Conservation (phyloP, 2,888 invertebrate genomes). For the Ectobius pallidus region DNA sequence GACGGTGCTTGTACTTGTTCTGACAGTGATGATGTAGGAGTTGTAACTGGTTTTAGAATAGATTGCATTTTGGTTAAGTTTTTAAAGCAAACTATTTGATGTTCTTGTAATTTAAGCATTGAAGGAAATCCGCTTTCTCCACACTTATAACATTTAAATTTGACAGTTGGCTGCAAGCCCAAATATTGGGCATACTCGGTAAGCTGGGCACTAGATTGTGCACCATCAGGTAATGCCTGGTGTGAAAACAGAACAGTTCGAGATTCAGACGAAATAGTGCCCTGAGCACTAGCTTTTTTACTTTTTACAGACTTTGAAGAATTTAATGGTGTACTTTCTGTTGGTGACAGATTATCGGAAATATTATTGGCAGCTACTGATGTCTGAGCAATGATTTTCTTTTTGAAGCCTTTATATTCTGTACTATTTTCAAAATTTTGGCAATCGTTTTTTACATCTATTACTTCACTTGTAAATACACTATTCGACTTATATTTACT, state of each 20-base stretch:
- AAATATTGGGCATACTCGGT: conserved; percentile 74
- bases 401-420: conserved; percentile 38
- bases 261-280: neutral
- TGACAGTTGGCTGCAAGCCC: conserved; percentile 72
- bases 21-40: conserved; percentile 55
- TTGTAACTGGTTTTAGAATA: conserved; percentile 55
- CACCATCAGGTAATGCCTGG: conserved; percentile 26
- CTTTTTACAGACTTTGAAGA: neutral
- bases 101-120: conserved; percentile 70
- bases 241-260: conserved; percentile 13
- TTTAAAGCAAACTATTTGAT: conserved; percentile 66
- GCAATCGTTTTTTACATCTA: conserved; percentile 13
- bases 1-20: too few relatives aligned
- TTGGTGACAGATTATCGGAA: neutral
- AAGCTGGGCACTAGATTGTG: conserved; percentile 34
- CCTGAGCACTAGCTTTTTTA: neutral
- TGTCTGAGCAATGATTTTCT: conserved; percentile 31
- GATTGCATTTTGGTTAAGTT: conserved; percentile 38
- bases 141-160: conserved; percentile 77
- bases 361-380: neutral
- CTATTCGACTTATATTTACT: neutral
- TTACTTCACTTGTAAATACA: neutral
- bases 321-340: neutral
- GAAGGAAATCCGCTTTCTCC: conserved; percentile 70
- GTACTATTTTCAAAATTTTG: neutral